A percentile compares a stretch with the other conserved stretches of the same genome.
Conservation (phyloP, 2,113 vertebrate genomes). For the Syngnathus floridae region DNA sequence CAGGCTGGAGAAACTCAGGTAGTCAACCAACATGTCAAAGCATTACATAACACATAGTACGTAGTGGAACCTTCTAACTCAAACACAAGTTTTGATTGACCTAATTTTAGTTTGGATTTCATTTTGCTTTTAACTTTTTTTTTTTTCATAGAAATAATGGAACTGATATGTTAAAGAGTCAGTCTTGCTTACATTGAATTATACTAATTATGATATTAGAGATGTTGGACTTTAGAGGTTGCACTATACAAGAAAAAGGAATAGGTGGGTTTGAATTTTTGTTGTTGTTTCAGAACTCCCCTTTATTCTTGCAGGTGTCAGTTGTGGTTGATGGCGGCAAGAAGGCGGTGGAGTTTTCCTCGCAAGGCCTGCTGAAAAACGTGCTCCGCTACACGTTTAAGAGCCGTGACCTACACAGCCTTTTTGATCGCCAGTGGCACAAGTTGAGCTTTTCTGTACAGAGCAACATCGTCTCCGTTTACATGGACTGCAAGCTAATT, state of each 20-base stretch:
- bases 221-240: background rate
- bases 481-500: constrained; percentile 87
- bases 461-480: constrained; percentile 76
- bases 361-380: constrained; percentile 70
- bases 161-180: background rate
- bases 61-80: background rate
- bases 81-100: background rate
- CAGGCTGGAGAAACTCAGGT: constrained; percentile 82
- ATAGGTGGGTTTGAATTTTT: background rate
- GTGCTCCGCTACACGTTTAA: constrained; percentile 82
- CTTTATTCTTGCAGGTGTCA: constrained; percentile 71
- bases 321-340: constrained; percentile 83
- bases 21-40: background rate
- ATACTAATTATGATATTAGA: background rate
- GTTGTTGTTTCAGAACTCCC: background rate
- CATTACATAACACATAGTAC: background rate
- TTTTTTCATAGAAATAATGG: background rate
- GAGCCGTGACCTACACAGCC: constrained; percentile 81
- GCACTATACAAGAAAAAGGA: background rate
- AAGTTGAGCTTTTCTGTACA: constrained; percentile 84
- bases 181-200: background rate
- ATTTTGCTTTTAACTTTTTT: background rate
- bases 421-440: constrained; percentile 97
- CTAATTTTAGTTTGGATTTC: background rate
- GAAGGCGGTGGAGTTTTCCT: constrained; percentile 83